Percentiles rank a stretch among this genome's conserved stretches.
Conservation (phyloP, 37 sponge, comb jelly and placozoan species). For the Oopsacas minuta region DNA sequence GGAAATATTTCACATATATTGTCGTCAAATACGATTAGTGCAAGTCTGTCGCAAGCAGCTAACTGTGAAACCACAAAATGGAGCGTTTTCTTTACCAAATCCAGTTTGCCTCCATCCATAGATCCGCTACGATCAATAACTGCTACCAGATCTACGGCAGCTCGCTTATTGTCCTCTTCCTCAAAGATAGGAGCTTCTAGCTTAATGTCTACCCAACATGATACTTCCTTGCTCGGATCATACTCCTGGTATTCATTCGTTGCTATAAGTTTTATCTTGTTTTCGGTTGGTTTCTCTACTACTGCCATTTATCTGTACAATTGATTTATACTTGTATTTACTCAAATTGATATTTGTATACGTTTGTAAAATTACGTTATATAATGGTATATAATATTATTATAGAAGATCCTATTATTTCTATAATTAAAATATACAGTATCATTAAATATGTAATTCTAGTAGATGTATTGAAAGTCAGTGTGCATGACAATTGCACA, state of each 20-base stretch:
- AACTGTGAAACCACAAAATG: constrained; percentile 74
- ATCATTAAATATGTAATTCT: too few relatives aligned
- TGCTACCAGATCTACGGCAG: constrained; percentile 67
- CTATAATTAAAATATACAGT: too few relatives aligned
- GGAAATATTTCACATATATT: constrained; percentile 37
- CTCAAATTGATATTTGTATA: too few relatives aligned
- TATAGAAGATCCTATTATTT: too few relatives aligned
- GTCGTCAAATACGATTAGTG: constrained; percentile 57
- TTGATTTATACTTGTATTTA: too few relatives aligned
- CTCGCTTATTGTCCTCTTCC: constrained; percentile 33
- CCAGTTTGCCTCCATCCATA: constrained; percentile 58
- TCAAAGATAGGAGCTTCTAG: constrained; percentile 70
- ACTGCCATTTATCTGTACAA: too few relatives aligned
- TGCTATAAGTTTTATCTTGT: not conserved
- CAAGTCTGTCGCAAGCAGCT: constrained; percentile 60
- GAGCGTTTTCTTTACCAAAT: constrained; percentile 70
- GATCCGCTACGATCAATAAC: constrained; percentile 85
- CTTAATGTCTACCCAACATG: constrained; percentile 52
- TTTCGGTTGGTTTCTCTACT: not conserved
- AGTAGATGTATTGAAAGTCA: too few relatives aligned
- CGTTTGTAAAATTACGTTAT: too few relatives aligned
- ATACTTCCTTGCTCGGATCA: constrained; percentile 23
- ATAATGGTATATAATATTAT: too few relatives aligned
- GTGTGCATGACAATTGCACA: too few relatives aligned
- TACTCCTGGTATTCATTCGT: constrained; percentile 44